A percentile compares a stretch with the other conserved stretches of the same genome.
phyloP scores from a whole-genome alignment of 2,113 vertebrate genomes.

The Macroglossus sobrinus region DNA sequence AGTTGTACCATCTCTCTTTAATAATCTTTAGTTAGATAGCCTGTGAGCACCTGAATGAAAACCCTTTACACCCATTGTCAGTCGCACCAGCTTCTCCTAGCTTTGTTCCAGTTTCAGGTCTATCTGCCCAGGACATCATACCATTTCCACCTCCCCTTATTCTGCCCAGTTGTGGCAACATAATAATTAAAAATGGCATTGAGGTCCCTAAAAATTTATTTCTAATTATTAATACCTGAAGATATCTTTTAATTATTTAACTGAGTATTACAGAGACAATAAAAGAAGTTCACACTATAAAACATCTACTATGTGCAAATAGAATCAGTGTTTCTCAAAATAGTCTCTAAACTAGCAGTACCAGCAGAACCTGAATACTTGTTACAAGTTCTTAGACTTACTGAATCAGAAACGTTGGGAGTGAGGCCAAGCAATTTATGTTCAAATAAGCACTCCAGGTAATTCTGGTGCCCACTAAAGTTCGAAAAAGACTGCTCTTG shows the following conservation, averaged over 20 bases:
- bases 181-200: not conserved
- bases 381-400: not conserved
- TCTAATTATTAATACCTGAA: not conserved
- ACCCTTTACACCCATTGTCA: not conserved
- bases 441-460: not conserved
- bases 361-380: not conserved
- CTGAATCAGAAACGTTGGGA: not conserved
- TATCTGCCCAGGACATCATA: not conserved
- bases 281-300: not conserved
- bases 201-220: not conserved
- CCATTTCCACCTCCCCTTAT: not conserved
- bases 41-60: not conserved
- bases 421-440: too few species aligned
- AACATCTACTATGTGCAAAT: not conserved
- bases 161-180: not conserved
- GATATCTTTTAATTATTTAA: not conserved
- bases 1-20: not conserved
- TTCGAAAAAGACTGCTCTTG: not conserved
- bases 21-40: not conserved
- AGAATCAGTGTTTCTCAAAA: not conserved
- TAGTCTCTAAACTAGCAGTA: not conserved
- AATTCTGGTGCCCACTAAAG: not conserved
- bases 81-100: not conserved
- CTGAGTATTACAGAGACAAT: not conserved
- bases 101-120: not conserved